Evolutionary conservation across 2,888 invertebrate species (phyloP), one percentile per base, ranked within the genome.

Genomic region (Dynastes tityus): DNA sequence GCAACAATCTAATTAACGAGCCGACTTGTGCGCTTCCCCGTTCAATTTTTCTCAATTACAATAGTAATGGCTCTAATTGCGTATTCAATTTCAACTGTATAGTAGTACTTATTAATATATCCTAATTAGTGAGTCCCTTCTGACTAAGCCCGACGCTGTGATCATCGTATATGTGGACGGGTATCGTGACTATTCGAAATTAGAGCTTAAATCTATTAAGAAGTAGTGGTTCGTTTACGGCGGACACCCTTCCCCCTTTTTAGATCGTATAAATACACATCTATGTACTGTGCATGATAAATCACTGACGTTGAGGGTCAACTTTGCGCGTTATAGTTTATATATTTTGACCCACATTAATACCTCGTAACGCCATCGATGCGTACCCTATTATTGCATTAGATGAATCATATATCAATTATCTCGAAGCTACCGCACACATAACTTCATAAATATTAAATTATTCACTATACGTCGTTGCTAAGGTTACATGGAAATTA

Each of bases 181-280:
- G 67, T 76, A 68, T 68, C 76, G 76, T 76, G 76, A 65, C 76
- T 76, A 22, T 51, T 65, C 37, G 45, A 76, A 76, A 76, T 76
- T 76, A 76, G 76, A 22, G 58, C 76, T 58, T 76, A 74, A 76
- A 76, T 76, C 68, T 76, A 76, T 76, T 76, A 76, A 76, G 76
- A 76, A 76, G 64, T 45, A 45, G 45, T 65, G 65, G 49, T 22
- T 51, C 76, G 76, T 65, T 76, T 67, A 76, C 63, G 11, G 65
- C 45, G 58, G 40, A 58, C 68, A 76, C 76, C 76, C 68, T 68
- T 29, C 76, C 61, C 58, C 64, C 45, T 51, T 51, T 37, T 63
- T 51, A 40, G 51, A 51, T 53, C 13, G 13, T 53, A 45, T 70
- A 45, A 51, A 22, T 58, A 58, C 22, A 22, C 16, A 13, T 5